Conservation (phyloP, 2,797 vertebrate species). For the Carapus acus region DNA sequence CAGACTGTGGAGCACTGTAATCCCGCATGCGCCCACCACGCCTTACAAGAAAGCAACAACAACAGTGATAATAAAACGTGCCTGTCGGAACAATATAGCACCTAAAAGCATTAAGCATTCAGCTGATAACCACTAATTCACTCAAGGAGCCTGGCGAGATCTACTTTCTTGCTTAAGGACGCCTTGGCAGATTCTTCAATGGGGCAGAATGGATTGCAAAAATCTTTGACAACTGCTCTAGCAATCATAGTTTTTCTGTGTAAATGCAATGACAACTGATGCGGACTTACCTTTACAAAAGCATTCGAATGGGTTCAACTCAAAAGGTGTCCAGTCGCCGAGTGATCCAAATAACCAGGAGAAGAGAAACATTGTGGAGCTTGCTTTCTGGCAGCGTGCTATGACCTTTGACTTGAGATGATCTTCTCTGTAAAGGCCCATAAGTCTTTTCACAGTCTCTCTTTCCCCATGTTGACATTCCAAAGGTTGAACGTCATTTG, state of each 20-base stretch:
- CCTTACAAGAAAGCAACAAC: slow-evolving; percentile 58
- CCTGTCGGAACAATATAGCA: neutral
- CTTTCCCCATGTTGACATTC: slow-evolving; percentile 14
- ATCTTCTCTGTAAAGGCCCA: too few relatives aligned
- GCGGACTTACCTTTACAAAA: slow-evolving; percentile 63
- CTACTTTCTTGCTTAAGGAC: too few relatives aligned
- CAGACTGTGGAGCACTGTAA: slow-evolving; percentile 77
- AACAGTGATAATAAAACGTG: neutral
- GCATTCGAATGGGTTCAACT: slow-evolving; percentile 49
- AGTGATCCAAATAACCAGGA: slow-evolving; percentile 46
- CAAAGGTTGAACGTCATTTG: slow-evolving; percentile 57
- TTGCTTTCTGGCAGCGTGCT: neutral
- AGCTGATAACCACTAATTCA: too few relatives aligned
- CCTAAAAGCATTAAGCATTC: too few relatives aligned
- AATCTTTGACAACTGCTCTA: too few relatives aligned
- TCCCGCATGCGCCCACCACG: slow-evolving; percentile 76
- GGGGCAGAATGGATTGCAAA: too few relatives aligned
- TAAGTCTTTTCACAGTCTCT: too few relatives aligned
- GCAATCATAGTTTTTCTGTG: too few relatives aligned
- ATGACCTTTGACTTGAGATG: slow-evolving; percentile 3
- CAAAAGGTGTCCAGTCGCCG: slow-evolving; percentile 25
- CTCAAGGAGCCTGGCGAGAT: too few relatives aligned
- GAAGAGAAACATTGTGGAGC: slow-evolving; percentile 46
- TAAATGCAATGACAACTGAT: neutral
- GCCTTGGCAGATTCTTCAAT: too few relatives aligned